These are phyloP conservation scores for Gorilla gorilla DNA, from an alignment of 2,113 vertebrate species.

Conservation along the genomic window DNA sequence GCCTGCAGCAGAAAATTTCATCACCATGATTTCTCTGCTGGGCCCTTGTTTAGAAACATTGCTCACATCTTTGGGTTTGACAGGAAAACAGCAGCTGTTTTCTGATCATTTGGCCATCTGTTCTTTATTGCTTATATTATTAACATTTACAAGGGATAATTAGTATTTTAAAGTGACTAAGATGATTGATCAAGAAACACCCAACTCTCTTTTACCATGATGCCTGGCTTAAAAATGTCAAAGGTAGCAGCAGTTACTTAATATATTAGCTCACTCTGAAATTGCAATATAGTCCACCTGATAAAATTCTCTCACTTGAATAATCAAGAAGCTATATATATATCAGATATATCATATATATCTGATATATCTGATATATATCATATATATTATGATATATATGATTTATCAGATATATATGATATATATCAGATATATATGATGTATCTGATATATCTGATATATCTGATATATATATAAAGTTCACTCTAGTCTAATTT, in stretches of 20 bases:
- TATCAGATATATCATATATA: too few species aligned
- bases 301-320: not conserved
- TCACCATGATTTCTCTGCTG: slow-evolving; percentile 59
- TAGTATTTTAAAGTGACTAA: slow-evolving; percentile 67
- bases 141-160: slow-evolving; percentile 71
- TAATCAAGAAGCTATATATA: not conserved
- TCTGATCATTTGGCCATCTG: slow-evolving; percentile 61
- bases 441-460: too few species aligned
- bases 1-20: slow-evolving; percentile 70
- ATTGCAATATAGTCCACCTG: not conserved
- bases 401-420: too few species aligned
- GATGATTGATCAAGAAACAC: slow-evolving; percentile 63
- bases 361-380: too few species aligned
- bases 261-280: not conserved
- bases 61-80: slow-evolving; percentile 69
- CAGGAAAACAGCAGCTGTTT: slow-evolving; percentile 67
- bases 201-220: not conserved
- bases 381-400: too few species aligned
- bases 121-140: slow-evolving; percentile 73
- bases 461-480: too few species aligned
- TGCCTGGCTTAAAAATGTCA: slow-evolving; percentile 20
- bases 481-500: not conserved
- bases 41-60: slow-evolving; percentile 76
- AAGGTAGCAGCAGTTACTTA: not conserved
- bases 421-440: too few species aligned